These are phyloP conservation scores for Amblyteles armatorius DNA, from an alignment of 2,888 invertebrate genomes.

Conservation along the genomic window DNA sequence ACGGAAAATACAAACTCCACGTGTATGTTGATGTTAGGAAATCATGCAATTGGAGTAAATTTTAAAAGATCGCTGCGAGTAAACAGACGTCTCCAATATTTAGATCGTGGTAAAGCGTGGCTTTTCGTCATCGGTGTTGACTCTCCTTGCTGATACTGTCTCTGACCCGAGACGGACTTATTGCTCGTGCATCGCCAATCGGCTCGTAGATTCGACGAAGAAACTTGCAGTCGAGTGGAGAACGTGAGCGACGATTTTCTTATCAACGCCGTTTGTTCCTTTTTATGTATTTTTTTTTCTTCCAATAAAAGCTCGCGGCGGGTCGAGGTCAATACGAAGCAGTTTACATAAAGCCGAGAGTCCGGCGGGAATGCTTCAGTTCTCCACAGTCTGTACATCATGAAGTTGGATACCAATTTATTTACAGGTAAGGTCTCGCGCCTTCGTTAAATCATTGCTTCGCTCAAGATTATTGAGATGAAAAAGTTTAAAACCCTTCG, in stretches of 20 bases:
- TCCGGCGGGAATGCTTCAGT: constrained; percentile 44
- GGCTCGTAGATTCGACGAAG: constrained; percentile 22
- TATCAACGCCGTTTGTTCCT: constrained; percentile 53
- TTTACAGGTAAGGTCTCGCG: constrained; percentile 25
- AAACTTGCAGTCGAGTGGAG: not conserved
- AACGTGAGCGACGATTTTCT: constrained; percentile 32
- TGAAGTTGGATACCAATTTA: constrained; percentile 45
- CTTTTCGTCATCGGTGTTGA: constrained; percentile 6
- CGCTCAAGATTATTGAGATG: not conserved
- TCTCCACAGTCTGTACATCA: constrained; percentile 36
- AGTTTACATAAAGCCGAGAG: constrained; percentile 50
- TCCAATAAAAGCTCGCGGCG: constrained; percentile 19
- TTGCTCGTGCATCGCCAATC: constrained; percentile 39
- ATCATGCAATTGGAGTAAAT: not conserved
- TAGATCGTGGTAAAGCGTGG: not conserved
- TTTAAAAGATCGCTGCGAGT: not conserved
- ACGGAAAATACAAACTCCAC: not conserved
- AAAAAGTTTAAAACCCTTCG: not conserved
- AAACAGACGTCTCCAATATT: not conserved
- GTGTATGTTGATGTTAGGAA: not conserved
- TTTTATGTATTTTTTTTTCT: constrained; percentile 34
- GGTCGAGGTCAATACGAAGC: constrained; percentile 54
- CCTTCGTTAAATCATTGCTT: not conserved
- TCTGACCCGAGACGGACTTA: constrained; percentile 47
- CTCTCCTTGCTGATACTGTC: constrained; percentile 24